Evolutionary conservation across 2,888 invertebrate species (phyloP).

Genomic region (Troilus luridus): DNA sequence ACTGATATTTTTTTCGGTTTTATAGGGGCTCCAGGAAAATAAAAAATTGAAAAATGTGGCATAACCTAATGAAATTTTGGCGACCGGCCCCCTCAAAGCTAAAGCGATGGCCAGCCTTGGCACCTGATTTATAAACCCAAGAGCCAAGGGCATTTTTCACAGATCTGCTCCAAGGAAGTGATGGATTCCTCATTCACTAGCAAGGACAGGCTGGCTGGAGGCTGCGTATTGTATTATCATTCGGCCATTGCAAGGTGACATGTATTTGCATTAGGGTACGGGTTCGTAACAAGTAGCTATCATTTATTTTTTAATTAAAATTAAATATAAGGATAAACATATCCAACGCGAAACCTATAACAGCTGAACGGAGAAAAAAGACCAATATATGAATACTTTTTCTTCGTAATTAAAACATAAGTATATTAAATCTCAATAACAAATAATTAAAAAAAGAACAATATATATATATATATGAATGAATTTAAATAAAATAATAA

Average conservation of each 20-base stretch:
- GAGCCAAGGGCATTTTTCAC: slow-evolving; percentile 27
- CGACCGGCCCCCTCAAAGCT: neutral
- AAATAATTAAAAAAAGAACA: too few species aligned
- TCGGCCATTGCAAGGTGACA: neutral
- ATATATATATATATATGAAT: too few species aligned
- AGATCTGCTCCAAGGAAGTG: slow-evolving; percentile 4
- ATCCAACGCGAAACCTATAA: too few species aligned
- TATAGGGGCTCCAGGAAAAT: neutral
- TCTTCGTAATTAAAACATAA: too few species aligned
- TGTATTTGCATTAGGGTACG: neutral
- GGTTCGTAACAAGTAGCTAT: too few species aligned
- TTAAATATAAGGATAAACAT: too few species aligned
- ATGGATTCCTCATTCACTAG: neutral
- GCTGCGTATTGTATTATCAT: slow-evolving; percentile 6
- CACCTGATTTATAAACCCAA: neutral
- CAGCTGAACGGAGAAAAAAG: too few species aligned
- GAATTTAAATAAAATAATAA: too few species aligned
- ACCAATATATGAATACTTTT: too few species aligned
- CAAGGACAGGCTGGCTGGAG: neutral
- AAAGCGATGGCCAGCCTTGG: slow-evolving; percentile 17
- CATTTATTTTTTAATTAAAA: too few species aligned
- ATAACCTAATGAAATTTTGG: neutral
- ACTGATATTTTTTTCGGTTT: too few species aligned
- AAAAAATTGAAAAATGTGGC: neutral
- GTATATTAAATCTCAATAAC: too few species aligned